Evolutionary conservation across 2,797 vertebrate species (phyloP).

Genomic region (Orientallactaga sibirica): DNA sequence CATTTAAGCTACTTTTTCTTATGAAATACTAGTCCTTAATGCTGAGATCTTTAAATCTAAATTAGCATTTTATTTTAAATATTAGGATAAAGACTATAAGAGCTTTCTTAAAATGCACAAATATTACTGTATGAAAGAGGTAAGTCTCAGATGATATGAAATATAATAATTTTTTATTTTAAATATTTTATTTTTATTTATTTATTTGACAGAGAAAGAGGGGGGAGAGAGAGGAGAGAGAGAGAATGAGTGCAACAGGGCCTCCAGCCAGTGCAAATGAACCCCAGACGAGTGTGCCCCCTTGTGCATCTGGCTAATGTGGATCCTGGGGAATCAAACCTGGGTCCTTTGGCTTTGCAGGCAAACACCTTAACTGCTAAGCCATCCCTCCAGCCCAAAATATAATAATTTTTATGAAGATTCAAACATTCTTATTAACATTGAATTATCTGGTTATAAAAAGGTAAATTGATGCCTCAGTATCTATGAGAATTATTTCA

Average conservation of each 20-base stretch:
- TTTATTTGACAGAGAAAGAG: too few species aligned
- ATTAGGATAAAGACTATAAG: conserved; percentile 1
- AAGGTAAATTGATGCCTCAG: neutral
- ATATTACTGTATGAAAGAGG: neutral
- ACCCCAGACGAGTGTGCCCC: too few species aligned
- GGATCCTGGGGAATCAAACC: too few species aligned
- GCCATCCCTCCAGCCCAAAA: neutral
- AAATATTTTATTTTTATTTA: too few species aligned
- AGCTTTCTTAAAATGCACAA: neutral
- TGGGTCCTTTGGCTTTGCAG: too few species aligned
- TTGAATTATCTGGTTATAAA: conserved; percentile 13
- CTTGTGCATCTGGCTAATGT: too few species aligned
- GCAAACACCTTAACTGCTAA: too few species aligned
- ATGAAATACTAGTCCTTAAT: neutral
- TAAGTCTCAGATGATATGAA: neutral
- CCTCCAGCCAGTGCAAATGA: too few species aligned
- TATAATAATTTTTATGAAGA: neutral
- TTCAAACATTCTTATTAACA: neutral
- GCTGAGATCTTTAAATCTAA: conserved; percentile 49
- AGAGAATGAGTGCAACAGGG: too few species aligned
- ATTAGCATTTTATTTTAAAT: conserved; percentile 4
- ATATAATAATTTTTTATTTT: neutral
- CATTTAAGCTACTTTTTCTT: neutral
- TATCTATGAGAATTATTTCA: neutral
- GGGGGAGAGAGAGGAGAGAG: too few species aligned